Conservation (phyloP, 2,113 vertebrate genomes). For the Solenodon paradoxus region DNA sequence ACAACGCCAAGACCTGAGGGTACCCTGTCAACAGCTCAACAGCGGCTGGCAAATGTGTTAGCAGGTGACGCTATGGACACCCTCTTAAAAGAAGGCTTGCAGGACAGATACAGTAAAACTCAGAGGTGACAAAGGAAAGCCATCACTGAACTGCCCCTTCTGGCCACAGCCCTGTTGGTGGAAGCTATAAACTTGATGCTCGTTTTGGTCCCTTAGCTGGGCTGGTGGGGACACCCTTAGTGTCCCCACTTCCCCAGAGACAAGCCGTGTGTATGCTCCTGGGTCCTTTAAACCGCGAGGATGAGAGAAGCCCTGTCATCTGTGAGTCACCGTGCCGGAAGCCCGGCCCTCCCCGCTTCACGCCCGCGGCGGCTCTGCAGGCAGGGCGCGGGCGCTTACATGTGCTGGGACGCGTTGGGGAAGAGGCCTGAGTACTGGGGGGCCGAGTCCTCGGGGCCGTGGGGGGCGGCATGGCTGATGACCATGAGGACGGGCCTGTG, state of each 20-base stretch:
- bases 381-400: conserved; percentile 84
- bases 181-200: rapidly evolving
- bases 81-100: neutral
- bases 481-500: conserved; percentile 96
- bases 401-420: conserved; percentile 96
- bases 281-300: neutral
- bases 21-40: neutral
- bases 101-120: neutral
- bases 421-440: conserved; percentile 95
- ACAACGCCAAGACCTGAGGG: too few relatives aligned
- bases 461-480: conserved; percentile 95
- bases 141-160: rapidly evolving
- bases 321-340: rapidly evolving
- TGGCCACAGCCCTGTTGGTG: neutral
- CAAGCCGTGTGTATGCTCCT: neutral
- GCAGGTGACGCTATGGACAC: rapidly evolving
- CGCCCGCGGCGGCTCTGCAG: rapidly evolving
- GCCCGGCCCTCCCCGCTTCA: neutral
- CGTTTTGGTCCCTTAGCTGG: neutral
- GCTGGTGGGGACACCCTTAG: neutral
- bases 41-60: too few relatives aligned
- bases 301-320: rapidly evolving
- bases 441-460: conserved; percentile 96
- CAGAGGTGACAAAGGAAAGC: neutral
- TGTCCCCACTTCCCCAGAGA: rapidly evolving